Evolutionary conservation across 2,113 vertebrate species (phyloP), one percentile per base, ranked within the genome.

Genomic region (Chaetodon auriga): DNA sequence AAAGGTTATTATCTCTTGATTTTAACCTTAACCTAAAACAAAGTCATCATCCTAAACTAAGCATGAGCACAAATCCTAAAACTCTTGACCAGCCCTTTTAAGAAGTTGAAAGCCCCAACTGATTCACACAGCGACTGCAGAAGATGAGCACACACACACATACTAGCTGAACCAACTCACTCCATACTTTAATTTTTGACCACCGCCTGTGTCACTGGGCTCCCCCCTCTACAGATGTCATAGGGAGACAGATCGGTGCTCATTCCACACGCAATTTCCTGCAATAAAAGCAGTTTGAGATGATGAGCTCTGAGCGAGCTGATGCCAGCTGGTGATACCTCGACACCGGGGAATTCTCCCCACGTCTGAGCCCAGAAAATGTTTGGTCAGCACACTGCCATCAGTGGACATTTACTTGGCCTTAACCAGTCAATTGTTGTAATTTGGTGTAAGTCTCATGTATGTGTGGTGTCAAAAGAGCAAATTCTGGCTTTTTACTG

Each of bases 231-330:
- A 64, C 75, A 89, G 71, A 87, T 82, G 81, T 86, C 30, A 36
- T 60, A 60, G 16, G 68, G 73, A 87, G 86, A 80, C 61, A 78
- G 84, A 90, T 62, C 85, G 58, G 49, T 68, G 68, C 82, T 90
- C 72, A 74, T 81, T 89, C 83, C 86, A 87, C 68, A 86, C 4
- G 79, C 63, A 85, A 91, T 92, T 93, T 94, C 92, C 92, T 93
- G 92, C 88, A 89, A 94, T 92, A 89, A 91, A 90, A 87, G 73
- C 84, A 85, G 78, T 88, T 92, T 87, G 80, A 57, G 78, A 87
- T 68, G 71, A 92, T 87, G 81, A 85, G 76, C 63, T 81, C 65
- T 68, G 57, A 83, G 54, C 2, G 5, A 65, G 68, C 85, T 74
- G 92, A 93, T 93, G 87, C 87, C 90, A 88, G 66, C 55, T 45